Conservation (phyloP, 2,888 invertebrate genomes). For the Catocala nupta region DNA sequence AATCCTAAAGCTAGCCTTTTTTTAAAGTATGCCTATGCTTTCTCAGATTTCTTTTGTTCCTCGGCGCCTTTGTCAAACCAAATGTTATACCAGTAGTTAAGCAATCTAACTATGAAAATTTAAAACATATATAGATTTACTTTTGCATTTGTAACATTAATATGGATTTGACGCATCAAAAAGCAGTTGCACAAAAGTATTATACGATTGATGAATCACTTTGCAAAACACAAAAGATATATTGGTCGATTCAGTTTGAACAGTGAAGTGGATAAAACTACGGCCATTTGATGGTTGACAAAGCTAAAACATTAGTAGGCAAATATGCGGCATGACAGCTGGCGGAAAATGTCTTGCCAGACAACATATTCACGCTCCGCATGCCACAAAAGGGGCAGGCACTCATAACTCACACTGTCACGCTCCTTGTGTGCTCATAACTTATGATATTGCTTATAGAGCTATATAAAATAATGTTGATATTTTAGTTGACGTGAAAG, state of each 20-base stretch:
- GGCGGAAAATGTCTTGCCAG: constrained; percentile 10
- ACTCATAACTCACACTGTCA: constrained; percentile 41
- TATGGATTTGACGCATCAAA: no score
- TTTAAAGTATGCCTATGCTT: no score
- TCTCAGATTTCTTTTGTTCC: no score
- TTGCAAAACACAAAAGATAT: no score
- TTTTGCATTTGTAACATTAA: no score
- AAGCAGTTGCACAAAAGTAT: no score
- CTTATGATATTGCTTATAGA: constrained; percentile 30
- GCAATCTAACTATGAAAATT: no score
- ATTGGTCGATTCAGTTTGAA: background rate
- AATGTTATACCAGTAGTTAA: no score
- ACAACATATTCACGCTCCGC: constrained; percentile 16
- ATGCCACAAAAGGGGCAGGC: constrained; percentile 23
- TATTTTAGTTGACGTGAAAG: constrained; percentile 4
- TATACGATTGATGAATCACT: no score
- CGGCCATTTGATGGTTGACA: background rate
- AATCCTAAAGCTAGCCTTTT: no score
- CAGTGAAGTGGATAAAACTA: background rate
- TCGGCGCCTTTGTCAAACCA: no score
- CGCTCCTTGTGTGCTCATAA: constrained; percentile 23
- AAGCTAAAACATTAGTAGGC: constrained; percentile 2
- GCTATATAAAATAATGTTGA: constrained; percentile 8
- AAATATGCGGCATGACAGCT: constrained; percentile 15
- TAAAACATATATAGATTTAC: no score